A percentile compares a stretch with the other conserved stretches of the same genome.
These are phyloP conservation scores for Spodoptera littoralis DNA, from an alignment of 2,888 invertebrate species.

Conservation along the genomic window DNA sequence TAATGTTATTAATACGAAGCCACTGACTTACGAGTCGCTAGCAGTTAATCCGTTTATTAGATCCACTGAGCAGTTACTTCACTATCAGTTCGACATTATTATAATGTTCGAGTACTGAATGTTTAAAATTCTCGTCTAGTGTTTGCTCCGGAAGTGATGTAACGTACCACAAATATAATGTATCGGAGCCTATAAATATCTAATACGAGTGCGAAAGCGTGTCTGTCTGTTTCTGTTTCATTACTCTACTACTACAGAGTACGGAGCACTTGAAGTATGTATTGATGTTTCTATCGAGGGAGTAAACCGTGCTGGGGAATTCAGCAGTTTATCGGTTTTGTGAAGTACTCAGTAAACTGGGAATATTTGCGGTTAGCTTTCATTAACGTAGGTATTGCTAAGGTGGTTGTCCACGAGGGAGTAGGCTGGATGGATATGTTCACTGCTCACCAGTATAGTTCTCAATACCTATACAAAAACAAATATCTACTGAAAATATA, in stretches of 20 bases:
- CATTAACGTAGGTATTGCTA: no score
- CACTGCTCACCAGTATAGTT: no score
- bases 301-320: background rate
- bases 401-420: no score
- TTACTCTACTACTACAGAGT: conserved; percentile 4
- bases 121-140: conserved; percentile 10
- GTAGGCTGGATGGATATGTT: no score
- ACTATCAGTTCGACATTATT: conserved; percentile 7
- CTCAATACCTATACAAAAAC: no score
- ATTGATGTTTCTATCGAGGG: conserved; percentile 8
- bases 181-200: conserved; percentile 23
- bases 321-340: no score
- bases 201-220: conserved; percentile 22
- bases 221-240: conserved; percentile 19
- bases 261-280: conserved; percentile 8
- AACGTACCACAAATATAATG: conserved; percentile 21
- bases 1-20: conserved; percentile 42
- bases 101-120: conserved; percentile 22
- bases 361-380: no score
- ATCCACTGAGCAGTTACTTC: background rate
- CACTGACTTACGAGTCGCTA: conserved; percentile 27
- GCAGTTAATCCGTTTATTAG: conserved; percentile 25
- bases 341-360: no score
- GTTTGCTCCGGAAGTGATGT: conserved; percentile 30
- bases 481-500: no score